Base-by-base conservation (phyloP, 2,113 vertebrate species). In the Sapayoa aenigma region DNA sequence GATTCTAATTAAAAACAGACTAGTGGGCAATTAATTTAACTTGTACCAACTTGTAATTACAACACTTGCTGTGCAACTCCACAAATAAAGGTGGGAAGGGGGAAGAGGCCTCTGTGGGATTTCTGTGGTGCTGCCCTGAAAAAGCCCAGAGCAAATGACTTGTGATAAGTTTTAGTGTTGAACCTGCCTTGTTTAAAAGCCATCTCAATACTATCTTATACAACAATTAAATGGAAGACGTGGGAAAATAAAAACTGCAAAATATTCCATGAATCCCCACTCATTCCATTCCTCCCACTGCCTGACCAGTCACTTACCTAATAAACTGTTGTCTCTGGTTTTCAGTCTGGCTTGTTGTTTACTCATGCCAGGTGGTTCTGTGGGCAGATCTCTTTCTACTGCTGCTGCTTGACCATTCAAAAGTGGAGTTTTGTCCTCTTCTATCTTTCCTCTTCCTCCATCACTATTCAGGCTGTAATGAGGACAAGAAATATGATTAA, bases 1-100 rank as follows among this genome's bases (percentile, higher is more conserved):
- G 96, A 92, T 94, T 96, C 93, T 95, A 97, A 97, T 97, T 97
- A 97, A 97, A 97, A 93, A 74, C 94, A 97, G 93, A 89, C 86
- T 53, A 72, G 80, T 78, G 79, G 68, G 89, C 94, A 95, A 97
- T 96, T 95, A 97, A 95, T 97, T 96, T 94, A 90, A 96, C 95
- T 95, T 77, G 90, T 93, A 97, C 86, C 97, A 97, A 93, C 89
- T 82, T 62, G 87, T 93, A 97, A 97, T 97, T 92, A 96, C 95
- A 95, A 75, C 22, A 4, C 73, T 94, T 94, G 65, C 94, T 94
- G 90, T 79, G 50, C n/a, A 92, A 53, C 85, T 95, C 58, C 63
- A 74, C 31, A 71, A 92, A 93, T 60, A 86, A 84, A 87, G 49
- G n/a, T 18, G 75, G 81, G 59, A 68, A 79, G 31, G 12, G n/a